Evolutionary conservation across 2,113 vertebrate genomes (phyloP).

Genomic region (Montifringilla adamsi): DNA sequence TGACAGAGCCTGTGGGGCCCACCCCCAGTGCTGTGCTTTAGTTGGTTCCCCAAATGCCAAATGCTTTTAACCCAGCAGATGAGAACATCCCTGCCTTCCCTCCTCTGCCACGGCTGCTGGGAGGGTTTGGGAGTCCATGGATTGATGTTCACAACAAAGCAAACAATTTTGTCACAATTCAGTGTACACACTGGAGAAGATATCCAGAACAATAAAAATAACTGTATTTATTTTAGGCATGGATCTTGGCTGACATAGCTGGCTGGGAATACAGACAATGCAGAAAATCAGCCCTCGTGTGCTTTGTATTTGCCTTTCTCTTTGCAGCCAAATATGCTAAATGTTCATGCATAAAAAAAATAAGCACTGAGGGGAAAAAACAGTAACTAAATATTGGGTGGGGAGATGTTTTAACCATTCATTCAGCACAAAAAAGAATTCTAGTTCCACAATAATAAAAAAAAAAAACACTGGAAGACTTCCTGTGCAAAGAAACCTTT

Average conservation of each 20-base stretch:
- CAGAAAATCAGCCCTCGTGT: neutral
- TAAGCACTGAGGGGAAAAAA: neutral
- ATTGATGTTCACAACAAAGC: neutral
- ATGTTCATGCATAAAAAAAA: neutral
- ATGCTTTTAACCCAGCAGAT: neutral
- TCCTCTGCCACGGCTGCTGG: neutral
- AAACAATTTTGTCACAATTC: neutral
- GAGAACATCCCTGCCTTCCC: neutral
- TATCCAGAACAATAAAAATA: neutral
- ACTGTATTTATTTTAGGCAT: constrained; percentile 4
- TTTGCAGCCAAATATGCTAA: neutral
- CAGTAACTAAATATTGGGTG: neutral
- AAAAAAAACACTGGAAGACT: neutral
- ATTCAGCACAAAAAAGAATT: neutral
- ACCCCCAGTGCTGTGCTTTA: neutral
- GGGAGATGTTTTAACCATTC: neutral
- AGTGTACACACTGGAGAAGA: neutral
- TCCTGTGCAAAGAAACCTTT: neutral
- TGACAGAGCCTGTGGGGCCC: neutral
- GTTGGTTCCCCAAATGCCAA: neutral
- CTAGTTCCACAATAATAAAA: neutral
- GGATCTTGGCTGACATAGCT: neutral
- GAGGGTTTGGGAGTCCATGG: neutral
- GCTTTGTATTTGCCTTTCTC: neutral
- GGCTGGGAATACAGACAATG: neutral